Evolutionary conservation across 2,113 vertebrate genomes (phyloP).

Genomic region (Perca flavescens): DNA sequence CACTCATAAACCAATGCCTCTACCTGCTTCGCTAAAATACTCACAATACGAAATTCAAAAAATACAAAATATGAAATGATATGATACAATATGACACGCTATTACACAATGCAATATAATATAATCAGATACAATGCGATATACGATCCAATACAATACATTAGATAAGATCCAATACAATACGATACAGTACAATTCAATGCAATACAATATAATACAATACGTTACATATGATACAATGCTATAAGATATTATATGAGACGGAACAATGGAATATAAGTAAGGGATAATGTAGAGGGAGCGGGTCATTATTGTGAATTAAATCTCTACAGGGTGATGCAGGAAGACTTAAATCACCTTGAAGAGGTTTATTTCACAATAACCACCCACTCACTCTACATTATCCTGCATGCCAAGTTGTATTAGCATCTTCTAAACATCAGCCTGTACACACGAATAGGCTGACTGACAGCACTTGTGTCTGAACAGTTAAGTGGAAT

Average conservation of each 20-base stretch:
- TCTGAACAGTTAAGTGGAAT: neutral
- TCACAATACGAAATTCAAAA: neutral
- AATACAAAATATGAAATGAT: neutral
- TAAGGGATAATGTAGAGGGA: neutral
- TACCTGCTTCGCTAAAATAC: neutral
- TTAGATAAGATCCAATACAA: neutral
- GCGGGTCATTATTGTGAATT: no score
- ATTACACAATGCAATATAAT: neutral
- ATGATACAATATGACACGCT: neutral
- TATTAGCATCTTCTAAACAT: neutral
- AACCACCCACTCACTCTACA: no score
- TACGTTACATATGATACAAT: neutral
- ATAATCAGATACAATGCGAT: neutral
- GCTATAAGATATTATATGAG: no score
- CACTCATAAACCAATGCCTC: neutral
- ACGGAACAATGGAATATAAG: neutral
- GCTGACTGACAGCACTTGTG: neutral
- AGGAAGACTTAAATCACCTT: no score
- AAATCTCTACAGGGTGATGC: no score
- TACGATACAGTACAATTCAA: neutral
- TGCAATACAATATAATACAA: neutral
- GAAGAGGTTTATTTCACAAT: no score
- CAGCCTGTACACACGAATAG: neutral
- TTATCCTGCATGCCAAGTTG: neutral
- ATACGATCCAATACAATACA: neutral